Conservation (phyloP, 2,888 invertebrate genomes). For the Cosmorhoe ocellata region DNA sequence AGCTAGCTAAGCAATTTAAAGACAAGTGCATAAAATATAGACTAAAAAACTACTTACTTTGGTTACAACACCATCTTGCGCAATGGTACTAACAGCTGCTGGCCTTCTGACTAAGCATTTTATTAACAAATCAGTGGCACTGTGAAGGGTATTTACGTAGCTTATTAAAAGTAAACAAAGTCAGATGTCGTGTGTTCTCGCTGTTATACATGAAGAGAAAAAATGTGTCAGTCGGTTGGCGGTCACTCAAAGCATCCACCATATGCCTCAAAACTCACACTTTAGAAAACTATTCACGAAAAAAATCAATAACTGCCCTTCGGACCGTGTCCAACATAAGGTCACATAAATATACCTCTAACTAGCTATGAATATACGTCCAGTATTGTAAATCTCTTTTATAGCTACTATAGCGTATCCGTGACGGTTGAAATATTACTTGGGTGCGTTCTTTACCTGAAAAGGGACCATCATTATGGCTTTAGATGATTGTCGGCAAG, state of each 20-base stretch:
- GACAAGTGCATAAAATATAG: no score
- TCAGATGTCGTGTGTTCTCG: conserved; percentile 47
- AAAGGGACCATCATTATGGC: conserved; percentile 76
- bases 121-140: conserved; percentile 7
- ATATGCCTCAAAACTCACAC: conserved; percentile 64
- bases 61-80: not conserved
- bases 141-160: conserved; percentile 8
- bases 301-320: conserved; percentile 64
- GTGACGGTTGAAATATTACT: conserved; percentile 79
- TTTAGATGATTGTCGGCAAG: conserved; percentile 75
- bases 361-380: conserved; percentile 71
- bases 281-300: conserved; percentile 57
- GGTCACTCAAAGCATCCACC: conserved; percentile 69
- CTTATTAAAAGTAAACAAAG: conserved; percentile 44
- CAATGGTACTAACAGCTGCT: not conserved
- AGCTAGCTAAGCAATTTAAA: no score
- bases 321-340: conserved; percentile 70
- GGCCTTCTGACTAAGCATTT: conserved; percentile 11
- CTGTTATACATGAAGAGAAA: conserved; percentile 48
- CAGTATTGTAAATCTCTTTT: conserved; percentile 79
- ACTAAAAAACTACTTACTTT: no score
- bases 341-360: conserved; percentile 67
- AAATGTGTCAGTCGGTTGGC: conserved; percentile 53
- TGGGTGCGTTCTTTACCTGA: conserved; percentile 77
- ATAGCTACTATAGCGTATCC: conserved; percentile 65